Conservation (phyloP, 2,888 invertebrate species). For the Dascillus cervinus region DNA sequence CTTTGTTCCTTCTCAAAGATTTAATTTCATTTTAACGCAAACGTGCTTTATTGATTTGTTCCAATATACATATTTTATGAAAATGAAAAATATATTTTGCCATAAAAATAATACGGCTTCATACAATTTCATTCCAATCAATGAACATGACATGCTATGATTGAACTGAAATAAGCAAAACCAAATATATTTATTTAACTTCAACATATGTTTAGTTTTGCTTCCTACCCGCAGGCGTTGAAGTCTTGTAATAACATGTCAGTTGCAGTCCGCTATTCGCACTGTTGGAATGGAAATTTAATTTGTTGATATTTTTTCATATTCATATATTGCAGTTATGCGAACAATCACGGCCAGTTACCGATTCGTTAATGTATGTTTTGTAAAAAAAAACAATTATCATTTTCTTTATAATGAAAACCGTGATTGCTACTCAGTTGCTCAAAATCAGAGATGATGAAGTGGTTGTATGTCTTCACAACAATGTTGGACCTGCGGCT, state of each 20-base stretch:
- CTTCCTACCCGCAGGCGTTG: slow-evolving; percentile 21
- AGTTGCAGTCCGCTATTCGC: slow-evolving; percentile 28
- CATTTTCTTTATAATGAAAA: too few species aligned
- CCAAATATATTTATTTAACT: not conserved
- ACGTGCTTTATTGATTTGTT: too few species aligned
- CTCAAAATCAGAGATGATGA: slow-evolving; percentile 9
- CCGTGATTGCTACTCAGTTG: not conserved
- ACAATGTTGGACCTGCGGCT: slow-evolving; percentile 21
- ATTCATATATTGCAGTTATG: too few species aligned
- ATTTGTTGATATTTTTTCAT: too few species aligned
- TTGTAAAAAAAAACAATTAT: too few species aligned
- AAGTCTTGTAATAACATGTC: slow-evolving; percentile 31
- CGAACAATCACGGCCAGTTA: too few species aligned
- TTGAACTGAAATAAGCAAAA: slow-evolving; percentile 10
- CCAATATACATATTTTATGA: slow-evolving; percentile 1
- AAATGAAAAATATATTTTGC: not conserved
- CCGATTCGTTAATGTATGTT: too few species aligned
- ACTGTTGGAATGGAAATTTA: too few species aligned
- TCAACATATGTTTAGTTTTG: slow-evolving; percentile 3
- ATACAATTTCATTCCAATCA: slow-evolving; percentile 6
- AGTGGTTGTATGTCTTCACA: slow-evolving; percentile 15
- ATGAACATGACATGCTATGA: slow-evolving; percentile 19
- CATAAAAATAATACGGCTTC: slow-evolving; percentile 14
- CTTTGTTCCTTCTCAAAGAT: slow-evolving; percentile 6
- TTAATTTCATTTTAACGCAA: slow-evolving; percentile 7